These are phyloP conservation scores for Harpegnathos saltator DNA, from an alignment of 1,140 invertebrate species.

Conservation along the genomic window DNA sequence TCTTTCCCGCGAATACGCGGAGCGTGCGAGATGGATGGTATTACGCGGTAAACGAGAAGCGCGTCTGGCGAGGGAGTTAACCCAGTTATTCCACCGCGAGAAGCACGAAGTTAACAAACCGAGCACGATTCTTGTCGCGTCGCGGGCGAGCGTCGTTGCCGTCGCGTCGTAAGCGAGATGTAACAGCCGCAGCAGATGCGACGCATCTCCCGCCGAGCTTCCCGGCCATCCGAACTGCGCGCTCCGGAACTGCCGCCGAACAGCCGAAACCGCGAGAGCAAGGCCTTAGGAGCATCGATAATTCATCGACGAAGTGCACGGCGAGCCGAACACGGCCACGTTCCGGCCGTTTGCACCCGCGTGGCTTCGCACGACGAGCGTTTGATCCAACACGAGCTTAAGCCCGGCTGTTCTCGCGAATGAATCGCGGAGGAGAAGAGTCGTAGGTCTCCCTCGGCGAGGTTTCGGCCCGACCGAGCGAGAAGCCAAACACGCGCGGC, in stretches of 20 bases:
- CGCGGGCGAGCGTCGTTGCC: background rate
- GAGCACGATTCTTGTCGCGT: slow-evolving; percentile 38
- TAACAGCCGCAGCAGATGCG: background rate
- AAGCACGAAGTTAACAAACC: slow-evolving; percentile 48
- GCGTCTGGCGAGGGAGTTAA: slow-evolving; percentile 30
- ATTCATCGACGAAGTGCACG: slow-evolving; percentile 11
- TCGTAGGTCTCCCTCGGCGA: no score
- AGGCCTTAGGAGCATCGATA: slow-evolving; percentile 33
- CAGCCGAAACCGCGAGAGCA: background rate
- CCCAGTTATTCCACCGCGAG: slow-evolving; percentile 25
- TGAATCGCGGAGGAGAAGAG: background rate
- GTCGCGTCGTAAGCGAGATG: slow-evolving; percentile 1
- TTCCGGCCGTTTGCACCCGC: background rate
- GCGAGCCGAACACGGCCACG: background rate
- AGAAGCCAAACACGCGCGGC: no score
- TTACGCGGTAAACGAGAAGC: background rate
- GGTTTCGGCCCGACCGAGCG: no score
- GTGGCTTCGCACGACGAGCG: slow-evolving; percentile 6
- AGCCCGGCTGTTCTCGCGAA: background rate
- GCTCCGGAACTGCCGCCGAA: background rate
- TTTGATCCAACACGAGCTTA: slow-evolving; percentile 3
- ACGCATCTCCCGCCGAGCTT: slow-evolving; percentile 13
- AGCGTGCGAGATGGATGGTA: no score
- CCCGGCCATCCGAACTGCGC: no score
- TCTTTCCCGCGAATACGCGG: no score